Percentiles rank a stretch among this genome's conserved stretches.
These are phyloP conservation scores for Rhinoraja longicauda DNA, from an alignment of 2,797 vertebrate species.

Conservation along the genomic window DNA sequence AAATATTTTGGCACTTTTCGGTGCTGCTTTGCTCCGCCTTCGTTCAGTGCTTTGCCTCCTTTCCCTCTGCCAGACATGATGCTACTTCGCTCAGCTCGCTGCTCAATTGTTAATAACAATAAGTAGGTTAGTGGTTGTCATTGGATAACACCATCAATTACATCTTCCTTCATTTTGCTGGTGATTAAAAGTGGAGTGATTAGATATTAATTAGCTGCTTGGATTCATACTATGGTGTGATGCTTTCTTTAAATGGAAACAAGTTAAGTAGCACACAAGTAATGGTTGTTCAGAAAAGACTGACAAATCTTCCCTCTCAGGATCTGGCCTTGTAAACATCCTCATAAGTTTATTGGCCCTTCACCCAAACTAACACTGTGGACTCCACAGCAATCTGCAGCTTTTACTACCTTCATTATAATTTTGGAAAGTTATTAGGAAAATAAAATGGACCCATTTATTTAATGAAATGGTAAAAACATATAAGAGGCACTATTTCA, in stretches of 20 bases:
- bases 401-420: neutral
- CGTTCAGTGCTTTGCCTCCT: too few relatives aligned
- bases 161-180: too few relatives aligned
- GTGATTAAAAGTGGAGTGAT: too few relatives aligned
- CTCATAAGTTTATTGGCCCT: neutral
- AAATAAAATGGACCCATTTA: neutral
- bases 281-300: neutral
- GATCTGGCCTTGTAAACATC: neutral
- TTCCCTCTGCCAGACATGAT: too few relatives aligned
- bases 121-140: too few relatives aligned
- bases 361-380: neutral
- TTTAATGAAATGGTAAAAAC: neutral
- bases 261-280: neutral
- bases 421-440: neutral
- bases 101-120: too few relatives aligned
- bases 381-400: neutral
- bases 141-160: too few relatives aligned
- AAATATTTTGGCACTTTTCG: too few relatives aligned
- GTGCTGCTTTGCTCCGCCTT: too few relatives aligned
- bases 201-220: too few relatives aligned
- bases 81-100: too few relatives aligned
- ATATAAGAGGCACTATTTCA: neutral
- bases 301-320: neutral
- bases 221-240: neutral
- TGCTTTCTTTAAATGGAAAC: neutral